Conservation (phyloP, 2,113 vertebrate species). For the Struthio camelus region DNA sequence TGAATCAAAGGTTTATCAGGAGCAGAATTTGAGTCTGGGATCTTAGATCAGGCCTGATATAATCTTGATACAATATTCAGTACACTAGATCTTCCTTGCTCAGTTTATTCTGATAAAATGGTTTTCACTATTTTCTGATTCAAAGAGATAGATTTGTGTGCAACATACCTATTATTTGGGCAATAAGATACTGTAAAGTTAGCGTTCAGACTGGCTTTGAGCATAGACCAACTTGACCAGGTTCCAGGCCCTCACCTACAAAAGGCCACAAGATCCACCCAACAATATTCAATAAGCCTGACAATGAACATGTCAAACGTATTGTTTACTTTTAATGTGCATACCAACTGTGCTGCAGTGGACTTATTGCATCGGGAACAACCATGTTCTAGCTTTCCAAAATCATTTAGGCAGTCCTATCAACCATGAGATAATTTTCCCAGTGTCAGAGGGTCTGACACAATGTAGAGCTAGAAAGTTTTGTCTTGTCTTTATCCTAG, state of each 20-base stretch:
- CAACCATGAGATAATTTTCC: accelerated
- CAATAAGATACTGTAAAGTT: background rate
- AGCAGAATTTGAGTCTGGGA: background rate
- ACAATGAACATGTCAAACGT: background rate
- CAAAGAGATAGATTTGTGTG: background rate
- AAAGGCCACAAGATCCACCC: background rate
- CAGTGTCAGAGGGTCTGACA: background rate
- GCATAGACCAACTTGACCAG: background rate
- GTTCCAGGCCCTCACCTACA: background rate
- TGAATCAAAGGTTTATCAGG: background rate
- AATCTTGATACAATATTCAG: background rate
- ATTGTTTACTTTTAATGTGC: background rate
- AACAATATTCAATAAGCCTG: background rate
- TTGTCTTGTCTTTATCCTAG: background rate
- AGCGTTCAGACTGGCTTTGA: background rate
- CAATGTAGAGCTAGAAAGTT: background rate
- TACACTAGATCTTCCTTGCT: background rate
- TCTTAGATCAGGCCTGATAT: background rate
- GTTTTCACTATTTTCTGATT: background rate
- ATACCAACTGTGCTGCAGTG: background rate
- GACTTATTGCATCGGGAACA: background rate
- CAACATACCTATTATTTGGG: background rate
- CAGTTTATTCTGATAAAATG: background rate
- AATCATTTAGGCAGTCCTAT: background rate
- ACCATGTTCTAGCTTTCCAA: background rate